phyloP scores from a whole-genome alignment of 2,113 vertebrate genomes.

The Anhinga anhinga region DNA sequence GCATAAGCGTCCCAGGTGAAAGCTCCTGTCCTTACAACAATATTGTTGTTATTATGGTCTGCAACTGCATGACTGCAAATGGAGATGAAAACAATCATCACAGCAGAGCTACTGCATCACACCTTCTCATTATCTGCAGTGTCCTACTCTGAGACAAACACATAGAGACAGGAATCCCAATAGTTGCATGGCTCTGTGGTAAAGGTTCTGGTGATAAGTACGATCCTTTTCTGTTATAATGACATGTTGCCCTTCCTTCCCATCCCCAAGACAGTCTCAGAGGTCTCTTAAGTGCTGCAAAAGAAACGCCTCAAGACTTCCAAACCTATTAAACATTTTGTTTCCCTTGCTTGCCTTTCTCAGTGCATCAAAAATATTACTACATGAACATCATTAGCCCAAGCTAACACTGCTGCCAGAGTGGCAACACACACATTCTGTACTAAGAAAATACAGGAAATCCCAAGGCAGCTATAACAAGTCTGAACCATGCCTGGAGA shows the following conservation, averaged over 20 bases:
- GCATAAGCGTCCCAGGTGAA: fast-evolving
- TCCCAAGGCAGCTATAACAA: background rate
- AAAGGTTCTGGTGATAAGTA: background rate
- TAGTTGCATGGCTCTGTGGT: fast-evolving
- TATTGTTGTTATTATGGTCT: background rate
- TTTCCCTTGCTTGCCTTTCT: background rate
- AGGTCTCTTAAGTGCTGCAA: background rate
- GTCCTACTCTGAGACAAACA: background rate
- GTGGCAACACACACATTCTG: background rate
- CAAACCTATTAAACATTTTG: background rate
- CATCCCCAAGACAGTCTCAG: background rate
- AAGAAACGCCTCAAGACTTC: background rate
- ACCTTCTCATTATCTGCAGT: background rate
- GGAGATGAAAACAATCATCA: background rate
- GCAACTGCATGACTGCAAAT: background rate
- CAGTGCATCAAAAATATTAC: background rate
- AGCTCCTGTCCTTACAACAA: background rate
- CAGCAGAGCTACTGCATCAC: background rate
- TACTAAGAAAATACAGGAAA: background rate
- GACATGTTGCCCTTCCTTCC: background rate
- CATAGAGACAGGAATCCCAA: fast-evolving
- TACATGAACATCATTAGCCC: background rate
- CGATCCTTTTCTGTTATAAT: fast-evolving
- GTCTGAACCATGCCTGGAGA: background rate
- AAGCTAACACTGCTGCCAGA: background rate